Percentiles rank a stretch among this genome's conserved stretches.
These are phyloP conservation scores for Lottia gigantea DNA, from an alignment of 2,888 invertebrate species.

Conservation along the genomic window DNA sequence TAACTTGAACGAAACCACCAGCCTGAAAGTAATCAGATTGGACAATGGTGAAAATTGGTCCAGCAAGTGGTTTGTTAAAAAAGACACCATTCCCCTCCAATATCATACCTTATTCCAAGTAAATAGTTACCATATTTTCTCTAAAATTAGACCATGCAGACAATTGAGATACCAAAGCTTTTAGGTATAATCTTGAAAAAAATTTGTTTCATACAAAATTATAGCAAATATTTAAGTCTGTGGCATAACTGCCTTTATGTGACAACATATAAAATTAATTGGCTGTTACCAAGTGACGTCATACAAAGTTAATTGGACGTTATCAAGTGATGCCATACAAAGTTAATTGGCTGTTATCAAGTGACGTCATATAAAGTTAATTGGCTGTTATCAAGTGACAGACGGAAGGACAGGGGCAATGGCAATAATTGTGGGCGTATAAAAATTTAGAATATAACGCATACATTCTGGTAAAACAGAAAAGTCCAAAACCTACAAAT, in stretches of 20 bases:
- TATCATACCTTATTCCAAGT: no score
- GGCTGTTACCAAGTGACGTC: no score
- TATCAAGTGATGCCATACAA: no score
- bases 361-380: no score
- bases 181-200: slow-evolving; percentile 76
- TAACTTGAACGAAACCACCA: slow-evolving; percentile 81
- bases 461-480: slow-evolving; percentile 96
- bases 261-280: no score
- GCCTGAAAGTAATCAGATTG: slow-evolving; percentile 64
- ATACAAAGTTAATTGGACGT: no score
- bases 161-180: slow-evolving; percentile 76
- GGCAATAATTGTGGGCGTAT: no score
- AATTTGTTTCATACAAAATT: slow-evolving; percentile 3
- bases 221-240: not conserved
- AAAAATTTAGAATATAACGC: slow-evolving; percentile 70
- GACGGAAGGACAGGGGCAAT: no score
- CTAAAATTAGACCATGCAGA: slow-evolving; percentile 81
- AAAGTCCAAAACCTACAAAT: slow-evolving; percentile 79
- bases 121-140: slow-evolving; percentile 61
- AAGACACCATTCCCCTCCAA: not conserved
- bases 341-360: no score
- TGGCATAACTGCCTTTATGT: no score
- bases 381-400: no score
- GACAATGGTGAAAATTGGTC: not conserved
- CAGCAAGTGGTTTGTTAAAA: not conserved